Conservation (phyloP, 2,888 invertebrate species). For the Brachyptera risi region DNA sequence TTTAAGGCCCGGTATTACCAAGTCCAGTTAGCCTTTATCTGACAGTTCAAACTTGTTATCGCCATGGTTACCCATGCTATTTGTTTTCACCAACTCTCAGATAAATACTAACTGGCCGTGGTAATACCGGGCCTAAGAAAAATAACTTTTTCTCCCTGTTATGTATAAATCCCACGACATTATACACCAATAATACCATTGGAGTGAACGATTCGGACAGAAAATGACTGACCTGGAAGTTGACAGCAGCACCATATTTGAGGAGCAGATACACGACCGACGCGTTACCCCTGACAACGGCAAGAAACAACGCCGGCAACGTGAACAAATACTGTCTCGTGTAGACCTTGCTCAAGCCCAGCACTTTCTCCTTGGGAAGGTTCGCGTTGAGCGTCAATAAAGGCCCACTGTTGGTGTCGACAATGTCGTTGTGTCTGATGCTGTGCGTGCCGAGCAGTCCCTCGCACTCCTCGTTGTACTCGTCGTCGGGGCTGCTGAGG, state of each 20-base stretch:
- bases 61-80: no score
- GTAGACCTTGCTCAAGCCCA: conserved; percentile 44
- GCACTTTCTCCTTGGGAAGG: conserved; percentile 38
- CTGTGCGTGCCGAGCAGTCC: conserved; percentile 28
- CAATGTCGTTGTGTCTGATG: conserved; percentile 30
- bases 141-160: no score
- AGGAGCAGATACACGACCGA: conserved; percentile 51
- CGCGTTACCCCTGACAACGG: conserved; percentile 51
- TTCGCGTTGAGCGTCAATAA: conserved; percentile 38
- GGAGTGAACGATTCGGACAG: no score
- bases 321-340: conserved; percentile 50
- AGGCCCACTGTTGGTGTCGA: conserved; percentile 25
- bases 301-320: conserved; percentile 55
- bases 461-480: conserved; percentile 31
- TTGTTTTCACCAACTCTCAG: no score
- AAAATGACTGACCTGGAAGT: conserved; percentile 45
- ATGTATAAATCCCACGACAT: no score
- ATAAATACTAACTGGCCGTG: no score
- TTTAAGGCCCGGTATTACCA: no score
- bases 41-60: no score
- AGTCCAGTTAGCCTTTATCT: no score
- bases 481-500: conserved; percentile 31
- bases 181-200: no score
- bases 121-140: no score
- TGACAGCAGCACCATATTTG: conserved; percentile 50